Conservation (phyloP, 2,797 vertebrate genomes). For the Sciurus carolinensis region DNA sequence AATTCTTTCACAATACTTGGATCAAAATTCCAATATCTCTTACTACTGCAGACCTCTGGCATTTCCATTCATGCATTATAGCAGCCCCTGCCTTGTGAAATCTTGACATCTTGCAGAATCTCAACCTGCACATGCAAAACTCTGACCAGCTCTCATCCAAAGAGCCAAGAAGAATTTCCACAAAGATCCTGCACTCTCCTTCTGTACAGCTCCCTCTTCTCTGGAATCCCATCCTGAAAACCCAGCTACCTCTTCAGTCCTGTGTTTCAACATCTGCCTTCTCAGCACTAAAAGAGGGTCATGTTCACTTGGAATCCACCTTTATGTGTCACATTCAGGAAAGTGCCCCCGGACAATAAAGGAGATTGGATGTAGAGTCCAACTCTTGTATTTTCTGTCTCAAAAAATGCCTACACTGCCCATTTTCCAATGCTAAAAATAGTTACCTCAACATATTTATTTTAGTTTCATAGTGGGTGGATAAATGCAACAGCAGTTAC, state of each 20-base stretch:
- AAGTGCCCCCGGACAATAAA: background rate
- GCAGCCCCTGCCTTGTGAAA: background rate
- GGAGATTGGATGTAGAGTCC: background rate
- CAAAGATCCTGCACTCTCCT: background rate
- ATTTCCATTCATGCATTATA: background rate
- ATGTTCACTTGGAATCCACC: background rate
- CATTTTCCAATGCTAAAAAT: slow-evolving; percentile 3
- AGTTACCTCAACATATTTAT: background rate
- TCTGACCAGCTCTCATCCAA: background rate
- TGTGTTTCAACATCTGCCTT: background rate
- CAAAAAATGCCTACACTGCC: background rate
- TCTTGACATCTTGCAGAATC: background rate
- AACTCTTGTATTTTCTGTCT: background rate
- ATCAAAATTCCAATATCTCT: background rate
- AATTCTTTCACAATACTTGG: background rate
- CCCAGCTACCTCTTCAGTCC: background rate
- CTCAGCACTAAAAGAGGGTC: background rate
- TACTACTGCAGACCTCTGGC: background rate
- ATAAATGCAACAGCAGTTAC: background rate
- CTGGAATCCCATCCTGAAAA: background rate
- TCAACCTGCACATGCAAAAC: background rate
- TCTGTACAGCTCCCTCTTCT: background rate
- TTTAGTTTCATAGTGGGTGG: background rate
- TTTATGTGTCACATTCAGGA: background rate
- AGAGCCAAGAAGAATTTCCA: background rate